Base-by-base conservation (phyloP, 2,797 vertebrate genomes). In the Huso huso region DNA sequence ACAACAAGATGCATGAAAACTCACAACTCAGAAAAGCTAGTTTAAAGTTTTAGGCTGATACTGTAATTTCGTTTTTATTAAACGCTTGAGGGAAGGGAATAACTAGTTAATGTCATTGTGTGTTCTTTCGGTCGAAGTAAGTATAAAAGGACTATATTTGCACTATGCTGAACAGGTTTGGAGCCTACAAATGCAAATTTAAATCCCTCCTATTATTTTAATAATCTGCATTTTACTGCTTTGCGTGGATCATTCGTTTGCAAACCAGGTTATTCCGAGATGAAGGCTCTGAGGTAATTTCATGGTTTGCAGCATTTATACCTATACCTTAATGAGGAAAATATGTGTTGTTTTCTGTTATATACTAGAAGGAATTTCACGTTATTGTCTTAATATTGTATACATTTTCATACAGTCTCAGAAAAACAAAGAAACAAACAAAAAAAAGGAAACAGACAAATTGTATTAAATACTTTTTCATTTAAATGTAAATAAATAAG, bases 271-370 rank as follows among this genome's bases (percentile, higher is more conserved):
- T 94, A 92, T 96, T 95, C 93, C 89, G 90, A 88, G 84, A 89
- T 88, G 89, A 91, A 91, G 94, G 89, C 94, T 95, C 93, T 86
- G 90, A 94, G 93, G 94, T 96, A 95, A 98, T 97, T 98, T 97
- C 94, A 97, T 96, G 95, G 92, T 95, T 95, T 95, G 86, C 87
- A 91, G 94, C 89, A 93, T 95, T 95, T 94, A 92, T 96, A 94
- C 93, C 90, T 94, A 91, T 86, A 88, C 87, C 83, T 93, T 97
- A 96, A 96, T 96, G 93, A 96, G 92, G 90, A 94, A 93, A 93
- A 92, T 91, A 88, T 90, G 91, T 92, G 92, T 93, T 94, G 93
- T 95, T 94, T 93, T 91, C 89, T 92, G 90, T 84, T 90, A 93
- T 83, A 78, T 72, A 82, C 88, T 91, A 83, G 71, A 81, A 82